Percentiles rank a stretch among this genome's conserved stretches.
Evolutionary conservation across 2,888 invertebrate species (phyloP).

Genomic region (Acronicta aceris): DNA sequence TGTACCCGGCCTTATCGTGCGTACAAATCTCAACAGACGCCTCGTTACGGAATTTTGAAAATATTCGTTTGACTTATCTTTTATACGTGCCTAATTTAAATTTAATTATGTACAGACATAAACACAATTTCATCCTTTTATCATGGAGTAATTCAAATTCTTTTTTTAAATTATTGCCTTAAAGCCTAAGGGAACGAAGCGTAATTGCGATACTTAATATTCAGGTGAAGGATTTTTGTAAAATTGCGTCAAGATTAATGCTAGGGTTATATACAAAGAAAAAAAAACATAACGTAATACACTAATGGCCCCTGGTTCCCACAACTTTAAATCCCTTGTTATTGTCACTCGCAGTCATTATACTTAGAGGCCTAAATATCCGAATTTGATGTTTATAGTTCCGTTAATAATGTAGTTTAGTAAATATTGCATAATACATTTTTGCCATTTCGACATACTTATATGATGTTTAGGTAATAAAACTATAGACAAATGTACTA

Average conservation of each 20-base stretch:
- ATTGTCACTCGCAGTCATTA: constrained; percentile 40
- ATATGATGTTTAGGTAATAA: constrained; percentile 32
- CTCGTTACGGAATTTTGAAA: constrained; percentile 62
- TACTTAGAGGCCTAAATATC: constrained; percentile 22
- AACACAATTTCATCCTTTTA: constrained; percentile 27
- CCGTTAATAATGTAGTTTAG: neutral
- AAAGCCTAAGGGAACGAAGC: constrained; percentile 21
- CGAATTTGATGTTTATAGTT: constrained; percentile 8
- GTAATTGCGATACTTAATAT: constrained; percentile 27
- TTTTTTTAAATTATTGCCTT: constrained; percentile 30
- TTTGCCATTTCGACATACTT: constrained; percentile 13
- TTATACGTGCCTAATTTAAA: constrained; percentile 61
- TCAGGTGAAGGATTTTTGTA: constrained; percentile 38
- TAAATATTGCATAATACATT: constrained; percentile 16
- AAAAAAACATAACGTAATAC: constrained; percentile 27
- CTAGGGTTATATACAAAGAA: constrained; percentile 16
- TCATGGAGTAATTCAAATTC: constrained; percentile 20
- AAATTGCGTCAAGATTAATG: constrained; percentile 14
- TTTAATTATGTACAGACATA: constrained; percentile 56
- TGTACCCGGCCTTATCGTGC: constrained; percentile 63
- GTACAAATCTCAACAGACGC: constrained; percentile 61
- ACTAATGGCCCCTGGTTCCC: constrained; percentile 35
- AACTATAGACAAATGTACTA: constrained; percentile 14
- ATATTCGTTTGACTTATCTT: constrained; percentile 62
- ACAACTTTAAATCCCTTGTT: constrained; percentile 29